phyloP scores from a whole-genome alignment of 1,140 invertebrate genomes.

The Lutraria rhynchaena region DNA sequence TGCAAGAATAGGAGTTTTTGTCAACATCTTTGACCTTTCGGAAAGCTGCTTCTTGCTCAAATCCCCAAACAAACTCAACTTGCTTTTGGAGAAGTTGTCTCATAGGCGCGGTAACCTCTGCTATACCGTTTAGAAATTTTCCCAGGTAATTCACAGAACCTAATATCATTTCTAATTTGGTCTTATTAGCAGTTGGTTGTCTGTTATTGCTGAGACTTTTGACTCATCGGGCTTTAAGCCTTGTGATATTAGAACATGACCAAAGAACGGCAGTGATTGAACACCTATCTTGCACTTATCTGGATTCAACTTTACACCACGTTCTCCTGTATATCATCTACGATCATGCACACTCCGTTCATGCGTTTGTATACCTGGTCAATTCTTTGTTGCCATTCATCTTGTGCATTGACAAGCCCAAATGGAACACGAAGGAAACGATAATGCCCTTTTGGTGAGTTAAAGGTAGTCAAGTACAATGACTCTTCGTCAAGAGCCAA shows the following conservation, averaged over 20 bases:
- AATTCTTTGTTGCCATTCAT: background rate
- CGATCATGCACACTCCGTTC: background rate
- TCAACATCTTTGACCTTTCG: too few species aligned
- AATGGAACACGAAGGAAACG: background rate
- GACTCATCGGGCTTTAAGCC: conserved; percentile 80
- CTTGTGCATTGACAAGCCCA: too few species aligned
- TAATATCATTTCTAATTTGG: conserved; percentile 68
- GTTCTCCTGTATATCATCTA: background rate
- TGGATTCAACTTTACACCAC: conserved; percentile 2
- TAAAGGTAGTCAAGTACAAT: conserved; percentile 6
- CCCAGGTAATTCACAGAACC: conserved; percentile 73
- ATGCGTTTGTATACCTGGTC: background rate
- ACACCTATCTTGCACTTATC: conserved; percentile 6
- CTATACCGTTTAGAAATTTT: conserved; percentile 5
- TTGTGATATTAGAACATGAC: conserved; percentile 47
- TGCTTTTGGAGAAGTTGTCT: conserved; percentile 10
- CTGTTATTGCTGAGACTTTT: conserved; percentile 70
- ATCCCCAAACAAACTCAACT: conserved; percentile 22
- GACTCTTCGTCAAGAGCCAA: conserved; percentile 12
- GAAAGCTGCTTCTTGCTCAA: conserved; percentile 40
- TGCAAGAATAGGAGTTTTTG: conserved; percentile 42
- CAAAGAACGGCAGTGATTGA: background rate
- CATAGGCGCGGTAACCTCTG: conserved; percentile 17
- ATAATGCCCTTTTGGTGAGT: background rate
- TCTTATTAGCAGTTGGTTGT: too few species aligned